Conservation (phyloP, 2,113 vertebrate genomes). For the Otocyon megalotis region DNA sequence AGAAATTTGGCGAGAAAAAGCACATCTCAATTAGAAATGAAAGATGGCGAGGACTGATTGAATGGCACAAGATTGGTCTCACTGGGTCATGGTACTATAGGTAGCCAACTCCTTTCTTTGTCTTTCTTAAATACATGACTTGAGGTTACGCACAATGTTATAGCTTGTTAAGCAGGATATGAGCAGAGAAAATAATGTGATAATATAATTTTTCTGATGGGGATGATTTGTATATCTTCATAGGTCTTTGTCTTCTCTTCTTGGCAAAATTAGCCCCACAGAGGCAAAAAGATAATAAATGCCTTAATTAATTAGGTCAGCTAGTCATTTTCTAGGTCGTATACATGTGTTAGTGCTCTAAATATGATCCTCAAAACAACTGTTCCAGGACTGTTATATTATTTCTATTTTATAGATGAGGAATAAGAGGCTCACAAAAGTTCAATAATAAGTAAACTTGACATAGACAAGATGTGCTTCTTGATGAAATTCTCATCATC, state of each 20-base stretch:
- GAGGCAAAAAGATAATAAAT: background rate
- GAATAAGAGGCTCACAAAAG: background rate
- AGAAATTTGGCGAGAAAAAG: background rate
- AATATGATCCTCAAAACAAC: background rate
- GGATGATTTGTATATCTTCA: background rate
- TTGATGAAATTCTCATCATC: background rate
- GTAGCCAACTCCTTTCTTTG: background rate
- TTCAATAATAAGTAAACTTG: background rate
- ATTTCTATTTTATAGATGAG: background rate
- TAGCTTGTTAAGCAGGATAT: background rate
- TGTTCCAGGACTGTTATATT: background rate
- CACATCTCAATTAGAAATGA: background rate
- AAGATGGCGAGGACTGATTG: background rate
- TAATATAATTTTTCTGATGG: background rate
- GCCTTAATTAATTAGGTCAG: background rate
- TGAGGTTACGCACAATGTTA: background rate
- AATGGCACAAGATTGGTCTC: background rate
- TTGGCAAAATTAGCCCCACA: background rate
- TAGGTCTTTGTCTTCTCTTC: background rate
- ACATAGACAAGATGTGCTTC: background rate
- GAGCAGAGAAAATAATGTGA: background rate
- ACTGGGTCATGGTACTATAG: background rate
- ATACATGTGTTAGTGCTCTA: background rate
- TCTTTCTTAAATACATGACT: conserved; percentile 7
- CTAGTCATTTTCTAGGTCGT: conserved; percentile 9